Evolutionary conservation across 2,888 invertebrate genomes (phyloP).

Genomic region (Agonopterix alstromeriana): DNA sequence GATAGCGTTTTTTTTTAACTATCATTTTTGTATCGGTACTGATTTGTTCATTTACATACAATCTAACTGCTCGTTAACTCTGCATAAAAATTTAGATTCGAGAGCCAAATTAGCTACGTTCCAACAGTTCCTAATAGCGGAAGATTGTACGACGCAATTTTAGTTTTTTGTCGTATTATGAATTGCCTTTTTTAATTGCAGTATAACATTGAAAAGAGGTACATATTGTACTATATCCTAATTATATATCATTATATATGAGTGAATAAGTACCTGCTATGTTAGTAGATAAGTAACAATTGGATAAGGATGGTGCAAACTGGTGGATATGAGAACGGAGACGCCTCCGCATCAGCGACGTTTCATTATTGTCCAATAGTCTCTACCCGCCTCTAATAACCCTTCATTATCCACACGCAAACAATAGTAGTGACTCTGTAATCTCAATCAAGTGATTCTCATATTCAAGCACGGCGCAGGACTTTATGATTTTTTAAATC

Average conservation of each 20-base stretch:
- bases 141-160: background rate
- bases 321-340: background rate
- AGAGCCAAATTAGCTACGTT: background rate
- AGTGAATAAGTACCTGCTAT: background rate
- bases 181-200: background rate
- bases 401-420: conserved; percentile 24
- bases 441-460: no score
- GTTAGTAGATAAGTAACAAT: background rate
- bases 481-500: no score
- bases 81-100: background rate
- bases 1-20: no score
- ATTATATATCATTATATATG: background rate
- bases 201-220: background rate
- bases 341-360: conserved; percentile 4
- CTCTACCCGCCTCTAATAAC: conserved; percentile 18
- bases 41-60: no score
- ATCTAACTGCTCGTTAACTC: no score
- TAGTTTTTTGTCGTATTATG: background rate
- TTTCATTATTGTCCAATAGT: conserved; percentile 19
- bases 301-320: background rate
- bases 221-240: background rate
- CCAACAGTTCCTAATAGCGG: background rate
- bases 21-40: no score
- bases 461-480: no score
- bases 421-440: conserved; percentile 3